Evolutionary conservation across 1,140 invertebrate species (phyloP), one percentile per base, ranked within the genome.

Genomic region (Battus philenor): DNA sequence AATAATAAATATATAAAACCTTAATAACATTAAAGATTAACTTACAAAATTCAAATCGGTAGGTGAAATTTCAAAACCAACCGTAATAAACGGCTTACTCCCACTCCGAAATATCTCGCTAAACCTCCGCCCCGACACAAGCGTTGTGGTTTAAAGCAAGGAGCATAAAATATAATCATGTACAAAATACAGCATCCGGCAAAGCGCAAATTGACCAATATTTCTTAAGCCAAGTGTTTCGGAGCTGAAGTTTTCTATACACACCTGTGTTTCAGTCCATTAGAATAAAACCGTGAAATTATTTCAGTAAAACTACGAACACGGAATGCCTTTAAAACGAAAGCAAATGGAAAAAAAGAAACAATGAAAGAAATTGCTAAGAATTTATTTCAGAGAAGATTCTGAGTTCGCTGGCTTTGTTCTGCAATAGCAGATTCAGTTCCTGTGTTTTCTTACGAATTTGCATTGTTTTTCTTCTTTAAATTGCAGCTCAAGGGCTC

Each of bases 101-200:
- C 17, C 33, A n/a, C 33, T 16, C 9, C 11, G 33, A 36, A 36
- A 20, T 18, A 17, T 9, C 16, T 10, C 33, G 16, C 17, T 36
- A 36, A 36, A 36, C 33, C 33, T 36, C 16, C 17, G 16, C 11
- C 20, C 33, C 33, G 17, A 15, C 15, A 10, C 11, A 36, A 36
- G 16, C 33, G 33, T 36, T 36, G 17, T 9, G 33, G 33, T 36
- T 18, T 36, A 36, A 36, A 36, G 17, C 33, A 36, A 36, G 33
- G 15, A 36, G 20, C 33, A 36, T 36, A 36, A 36, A 36, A 36
- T 36, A 36, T 36, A 36, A 36, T 41, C 38, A 41, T 11, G 24
- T 41, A 41, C 24, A 41, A 41, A 27, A 27, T 41, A 41, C 38
- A 17, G 38, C 38, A 26, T 29, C 38, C 22, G 38, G 12, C 12